phyloP scores from a whole-genome alignment of 1,140 invertebrate species.

The Stenopsyche tienmushanensis region DNA sequence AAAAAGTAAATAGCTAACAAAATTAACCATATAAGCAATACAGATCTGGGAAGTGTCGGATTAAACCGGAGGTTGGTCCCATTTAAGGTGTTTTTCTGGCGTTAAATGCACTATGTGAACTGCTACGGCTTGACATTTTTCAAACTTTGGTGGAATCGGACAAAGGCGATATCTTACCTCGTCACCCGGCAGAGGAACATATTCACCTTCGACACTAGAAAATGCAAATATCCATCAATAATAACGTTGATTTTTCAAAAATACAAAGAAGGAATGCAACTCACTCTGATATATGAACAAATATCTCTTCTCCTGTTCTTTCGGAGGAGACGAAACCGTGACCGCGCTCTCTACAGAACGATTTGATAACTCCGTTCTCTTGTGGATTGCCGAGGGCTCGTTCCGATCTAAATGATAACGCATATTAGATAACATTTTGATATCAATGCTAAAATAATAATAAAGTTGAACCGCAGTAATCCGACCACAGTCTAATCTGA shows the following conservation, averaged over 20 bases:
- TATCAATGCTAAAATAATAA: too few species aligned
- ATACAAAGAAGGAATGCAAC: too few species aligned
- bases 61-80: slow-evolving; percentile 59
- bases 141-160: slow-evolving; percentile 80
- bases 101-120: slow-evolving; percentile 77
- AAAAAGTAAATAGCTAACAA: too few species aligned
- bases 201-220: slow-evolving; percentile 84
- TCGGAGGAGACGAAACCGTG: slow-evolving; percentile 80
- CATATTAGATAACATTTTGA: too few species aligned
- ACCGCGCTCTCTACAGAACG: slow-evolving; percentile 79
- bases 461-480: too few species aligned
- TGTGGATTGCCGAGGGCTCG: slow-evolving; percentile 69
- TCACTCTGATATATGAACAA: slow-evolving; percentile 89
- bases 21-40: too few species aligned
- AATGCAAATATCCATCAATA: too few species aligned
- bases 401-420: slow-evolving; percentile 77
- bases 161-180: slow-evolving; percentile 76
- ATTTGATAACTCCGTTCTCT: slow-evolving; percentile 73
- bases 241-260: too few species aligned
- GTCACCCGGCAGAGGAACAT: slow-evolving; percentile 76
- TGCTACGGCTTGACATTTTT: slow-evolving; percentile 83
- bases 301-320: slow-evolving; percentile 68
- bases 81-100: slow-evolving; percentile 74
- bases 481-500: too few species aligned
- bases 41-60: too few species aligned